Conservation (phyloP, 2,797 vertebrate genomes). For the Leptodactylus fallax region DNA sequence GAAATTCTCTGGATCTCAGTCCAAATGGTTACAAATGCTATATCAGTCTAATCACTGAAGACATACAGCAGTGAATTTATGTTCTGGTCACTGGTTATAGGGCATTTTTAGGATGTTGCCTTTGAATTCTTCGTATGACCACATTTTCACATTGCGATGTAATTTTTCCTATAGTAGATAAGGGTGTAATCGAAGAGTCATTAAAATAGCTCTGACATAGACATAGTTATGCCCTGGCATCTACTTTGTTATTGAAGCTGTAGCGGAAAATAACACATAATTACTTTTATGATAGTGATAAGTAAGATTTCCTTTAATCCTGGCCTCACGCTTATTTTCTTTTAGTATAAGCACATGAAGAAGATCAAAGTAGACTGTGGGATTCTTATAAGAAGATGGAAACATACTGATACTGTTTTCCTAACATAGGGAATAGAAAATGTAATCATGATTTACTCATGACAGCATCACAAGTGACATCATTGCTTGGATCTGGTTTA, state of each 20-base stretch:
- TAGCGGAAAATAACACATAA: slow-evolving; percentile 42
- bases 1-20: slow-evolving; percentile 37
- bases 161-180: slow-evolving; percentile 1
- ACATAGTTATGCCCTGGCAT: slow-evolving; percentile 8
- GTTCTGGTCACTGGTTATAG: slow-evolving; percentile 37
- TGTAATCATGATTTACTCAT: slow-evolving; percentile 15
- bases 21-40: slow-evolving; percentile 33
- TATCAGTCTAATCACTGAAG: slow-evolving; percentile 27
- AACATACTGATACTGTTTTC: not conserved
- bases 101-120: not conserved
- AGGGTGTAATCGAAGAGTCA: slow-evolving; percentile 3
- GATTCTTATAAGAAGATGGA: slow-evolving; percentile 26
- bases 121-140: not conserved
- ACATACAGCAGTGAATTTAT: slow-evolving; percentile 26
- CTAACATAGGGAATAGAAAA: not conserved
- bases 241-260: slow-evolving; percentile 9
- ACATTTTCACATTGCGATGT: slow-evolving; percentile 21
- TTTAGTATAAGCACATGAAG: slow-evolving; percentile 36
- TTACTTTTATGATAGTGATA: slow-evolving; percentile 49
- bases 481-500: not conserved
- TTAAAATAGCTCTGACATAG: slow-evolving; percentile 24
- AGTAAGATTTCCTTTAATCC: slow-evolving; percentile 45
- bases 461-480: slow-evolving; percentile 1
- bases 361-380: slow-evolving; percentile 34
- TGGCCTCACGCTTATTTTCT: slow-evolving; percentile 24